These are phyloP conservation scores for Ommatoiulus sabulosus DNA, from an alignment of 2,888 invertebrate genomes.

Conservation along the genomic window DNA sequence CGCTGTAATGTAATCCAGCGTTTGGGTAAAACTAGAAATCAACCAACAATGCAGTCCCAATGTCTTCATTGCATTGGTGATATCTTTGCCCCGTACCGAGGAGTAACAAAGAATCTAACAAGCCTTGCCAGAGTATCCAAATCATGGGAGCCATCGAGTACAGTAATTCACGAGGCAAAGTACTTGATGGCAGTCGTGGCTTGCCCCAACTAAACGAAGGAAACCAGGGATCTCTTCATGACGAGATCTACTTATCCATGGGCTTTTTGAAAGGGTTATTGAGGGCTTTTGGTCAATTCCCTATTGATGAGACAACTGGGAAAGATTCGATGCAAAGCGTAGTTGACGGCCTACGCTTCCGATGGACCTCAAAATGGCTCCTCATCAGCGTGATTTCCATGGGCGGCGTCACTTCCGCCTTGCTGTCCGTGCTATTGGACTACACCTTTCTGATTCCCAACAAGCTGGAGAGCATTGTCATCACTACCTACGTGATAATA, in stretches of 20 bases:
- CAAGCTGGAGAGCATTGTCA: no score
- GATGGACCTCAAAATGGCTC: not conserved
- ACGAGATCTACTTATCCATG: not conserved
- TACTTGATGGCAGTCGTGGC: not conserved
- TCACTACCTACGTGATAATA: not conserved
- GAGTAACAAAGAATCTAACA: no score
- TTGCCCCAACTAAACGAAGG: not conserved
- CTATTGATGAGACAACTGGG: not conserved
- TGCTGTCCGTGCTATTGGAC: no score
- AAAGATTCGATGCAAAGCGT: conserved; percentile 30
- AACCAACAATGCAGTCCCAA: no score
- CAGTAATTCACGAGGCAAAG: not conserved
- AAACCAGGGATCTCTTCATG: not conserved
- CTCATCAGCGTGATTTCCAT: not conserved
- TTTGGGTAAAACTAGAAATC: no score
- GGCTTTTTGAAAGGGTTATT: not conserved
- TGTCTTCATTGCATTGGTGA: no score
- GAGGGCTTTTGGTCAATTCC: not conserved
- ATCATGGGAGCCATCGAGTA: not conserved
- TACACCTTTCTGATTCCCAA: no score
- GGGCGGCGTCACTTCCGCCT: no score
- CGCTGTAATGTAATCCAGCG: no score
- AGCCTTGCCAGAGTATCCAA: no score
- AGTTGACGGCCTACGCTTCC: not conserved
- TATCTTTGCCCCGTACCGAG: no score